Evolutionary conservation across 2,113 vertebrate species (phyloP).

Genomic region (Macaca mulatta): DNA sequence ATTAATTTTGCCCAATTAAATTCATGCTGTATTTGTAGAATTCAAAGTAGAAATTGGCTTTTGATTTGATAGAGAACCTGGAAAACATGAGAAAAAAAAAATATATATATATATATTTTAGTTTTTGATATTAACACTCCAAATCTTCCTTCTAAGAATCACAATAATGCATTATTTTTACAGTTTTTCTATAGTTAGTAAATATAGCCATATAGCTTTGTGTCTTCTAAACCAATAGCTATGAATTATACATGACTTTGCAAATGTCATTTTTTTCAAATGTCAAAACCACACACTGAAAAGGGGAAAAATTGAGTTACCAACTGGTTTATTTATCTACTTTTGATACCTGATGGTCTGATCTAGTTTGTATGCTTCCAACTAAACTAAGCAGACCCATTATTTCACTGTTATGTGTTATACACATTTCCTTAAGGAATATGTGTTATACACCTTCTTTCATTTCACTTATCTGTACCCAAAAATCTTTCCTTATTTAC

Average conservation of each 20-base stretch:
- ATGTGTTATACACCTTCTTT: background rate
- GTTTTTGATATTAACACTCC: background rate
- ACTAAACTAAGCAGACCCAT: background rate
- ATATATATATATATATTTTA: background rate
- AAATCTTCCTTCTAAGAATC: slow-evolving; percentile 14
- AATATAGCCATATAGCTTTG: background rate
- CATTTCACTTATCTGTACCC: background rate
- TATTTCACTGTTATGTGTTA: background rate
- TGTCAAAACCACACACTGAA: background rate
- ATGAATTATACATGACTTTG: background rate
- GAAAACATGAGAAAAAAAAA: background rate
- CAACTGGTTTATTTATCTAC: background rate
- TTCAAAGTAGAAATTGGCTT: background rate
- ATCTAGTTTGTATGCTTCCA: background rate
- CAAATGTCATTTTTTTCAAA: background rate
- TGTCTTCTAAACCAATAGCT: slow-evolving; percentile 5
- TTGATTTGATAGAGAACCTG: slow-evolving; percentile 25
- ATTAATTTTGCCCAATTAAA: background rate
- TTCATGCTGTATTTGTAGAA: background rate
- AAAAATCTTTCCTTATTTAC: background rate
- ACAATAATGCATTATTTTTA: background rate
- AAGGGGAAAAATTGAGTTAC: background rate
- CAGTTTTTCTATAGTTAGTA: background rate
- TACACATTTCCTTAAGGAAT: background rate
- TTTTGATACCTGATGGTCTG: background rate